Evolutionary conservation across 2,888 invertebrate genomes (phyloP), one percentile per base, ranked within the genome.

Genomic region (Dasypolia templi): DNA sequence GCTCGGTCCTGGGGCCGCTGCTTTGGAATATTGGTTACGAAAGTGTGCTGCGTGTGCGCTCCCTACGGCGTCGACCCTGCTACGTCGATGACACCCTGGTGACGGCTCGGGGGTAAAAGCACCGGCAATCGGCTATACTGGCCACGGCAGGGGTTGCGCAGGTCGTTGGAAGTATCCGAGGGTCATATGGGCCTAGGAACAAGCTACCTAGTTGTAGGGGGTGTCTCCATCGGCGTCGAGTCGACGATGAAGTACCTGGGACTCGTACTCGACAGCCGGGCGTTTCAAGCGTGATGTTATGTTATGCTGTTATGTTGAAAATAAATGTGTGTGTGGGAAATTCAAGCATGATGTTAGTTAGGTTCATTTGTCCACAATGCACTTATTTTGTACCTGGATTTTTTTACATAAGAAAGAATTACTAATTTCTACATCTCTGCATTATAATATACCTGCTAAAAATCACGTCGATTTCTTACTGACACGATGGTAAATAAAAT

Each of bases 401-500:
- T 22, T 4, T 7, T 22, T 12, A 44, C 44, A 26, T 32, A 26
- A 55, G 1, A 11, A 42, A 9, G 11, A 29, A 22, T 44, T 59
- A 32, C 9, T 51, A 22, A 63, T 61, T 39, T 29, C 4, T 55
- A 61, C 14, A 58, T 78, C 35, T 46, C 42, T 49, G n/a, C n/a
- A 22, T 29, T 29, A 58, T 68, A 69, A 66, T 35, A 39, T 32
- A 19, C 9, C 49, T 11, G 67, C 44, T 14, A 22, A 22, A 39
- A 39, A 35, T 29, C 71, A 79, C 71, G 67, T 83, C 63, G 32
- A 56, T 32, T 35, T 65, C 55, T 29, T 22, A 77, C 72, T 59
- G 75, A 70, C 81, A 39, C 14, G 46, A 32, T 17, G 78, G 32
- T 76, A 76, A 78, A 78, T 76, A 76, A 69, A 72, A 77, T 79